phyloP scores from a whole-genome alignment of 35 echinoderm and acorn worm genomes.

The Diadema setosum region DNA sequence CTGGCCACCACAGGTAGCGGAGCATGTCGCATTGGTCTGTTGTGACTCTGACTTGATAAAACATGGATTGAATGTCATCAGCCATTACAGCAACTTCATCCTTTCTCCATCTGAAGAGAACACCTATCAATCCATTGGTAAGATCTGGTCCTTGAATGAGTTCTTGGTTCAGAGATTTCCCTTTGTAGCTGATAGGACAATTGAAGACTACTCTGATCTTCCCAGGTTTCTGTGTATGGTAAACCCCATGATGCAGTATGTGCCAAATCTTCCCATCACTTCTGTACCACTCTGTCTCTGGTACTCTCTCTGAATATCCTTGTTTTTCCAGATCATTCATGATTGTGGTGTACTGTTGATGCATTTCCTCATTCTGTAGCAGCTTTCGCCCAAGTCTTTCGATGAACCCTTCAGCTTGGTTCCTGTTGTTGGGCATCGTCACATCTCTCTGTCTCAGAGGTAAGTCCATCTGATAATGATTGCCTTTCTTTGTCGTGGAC shows the following conservation, averaged over 20 bases:
- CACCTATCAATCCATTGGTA: constrained; percentile 32
- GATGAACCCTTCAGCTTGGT: no score
- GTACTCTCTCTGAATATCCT: no score
- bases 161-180: constrained; percentile 38
- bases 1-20: constrained; percentile 38
- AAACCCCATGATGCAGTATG: constrained; percentile 40
- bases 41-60: constrained; percentile 11
- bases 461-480: not conserved
- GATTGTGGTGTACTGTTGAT: no score
- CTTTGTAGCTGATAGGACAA: constrained; percentile 24
- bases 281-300: no score
- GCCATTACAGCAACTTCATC: constrained; percentile 5
- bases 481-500: not conserved
- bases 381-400: no score
- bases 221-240: constrained; percentile 30
- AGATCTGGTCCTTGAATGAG: constrained; percentile 25
- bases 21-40: constrained; percentile 15
- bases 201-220: constrained; percentile 65
- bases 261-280: constrained; percentile 47
- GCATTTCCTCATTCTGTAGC: no score
- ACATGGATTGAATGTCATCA: constrained; percentile 41
- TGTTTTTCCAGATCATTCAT: no score
- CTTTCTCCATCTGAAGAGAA: constrained; percentile 31
- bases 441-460: not conserved
- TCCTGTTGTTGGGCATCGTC: no score